These are phyloP conservation scores for Gopherus evgoodei DNA, from an alignment of 2,113 vertebrate genomes.

Conservation along the genomic window DNA sequence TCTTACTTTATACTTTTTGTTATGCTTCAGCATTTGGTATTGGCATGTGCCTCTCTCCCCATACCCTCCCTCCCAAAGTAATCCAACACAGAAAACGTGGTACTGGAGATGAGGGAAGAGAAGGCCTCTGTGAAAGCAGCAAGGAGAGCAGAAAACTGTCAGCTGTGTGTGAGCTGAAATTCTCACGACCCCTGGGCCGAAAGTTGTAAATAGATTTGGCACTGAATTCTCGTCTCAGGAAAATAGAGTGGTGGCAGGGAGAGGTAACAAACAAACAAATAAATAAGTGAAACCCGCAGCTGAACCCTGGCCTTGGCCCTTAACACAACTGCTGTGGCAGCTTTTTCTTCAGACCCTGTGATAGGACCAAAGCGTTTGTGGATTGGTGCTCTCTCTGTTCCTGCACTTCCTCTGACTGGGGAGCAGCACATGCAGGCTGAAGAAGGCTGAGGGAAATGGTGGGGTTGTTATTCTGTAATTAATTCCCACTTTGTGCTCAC, in stretches of 20 bases:
- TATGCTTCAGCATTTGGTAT: not conserved
- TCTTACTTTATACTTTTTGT: not conserved
- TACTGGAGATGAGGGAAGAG: not conserved
- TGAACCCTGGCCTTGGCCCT: not conserved
- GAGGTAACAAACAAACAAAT: not conserved
- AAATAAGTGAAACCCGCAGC: not conserved
- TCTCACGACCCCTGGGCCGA: conserved; percentile 77
- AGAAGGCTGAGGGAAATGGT: accelerated
- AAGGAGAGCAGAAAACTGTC: conserved; percentile 11
- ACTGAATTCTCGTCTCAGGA: conserved; percentile 53
- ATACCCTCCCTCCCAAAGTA: not conserved
- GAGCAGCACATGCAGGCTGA: not conserved
- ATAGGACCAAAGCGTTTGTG: not conserved
- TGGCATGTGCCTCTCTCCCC: not conserved
- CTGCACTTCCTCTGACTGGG: not conserved
- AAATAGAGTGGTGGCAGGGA: conserved; percentile 44
- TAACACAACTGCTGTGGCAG: not conserved
- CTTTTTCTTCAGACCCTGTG: not conserved
- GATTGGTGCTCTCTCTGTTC: not conserved
- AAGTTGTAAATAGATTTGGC: conserved; percentile 79
- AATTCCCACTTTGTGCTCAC: not conserved
- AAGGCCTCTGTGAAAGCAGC: conserved; percentile 33
- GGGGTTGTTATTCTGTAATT: not conserved
- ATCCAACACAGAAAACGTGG: not conserved
- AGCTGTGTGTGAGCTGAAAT: conserved; percentile 44